Evolutionary conservation across 2,888 invertebrate species (phyloP).

Genomic region (Sarcophaga carnaria): DNA sequence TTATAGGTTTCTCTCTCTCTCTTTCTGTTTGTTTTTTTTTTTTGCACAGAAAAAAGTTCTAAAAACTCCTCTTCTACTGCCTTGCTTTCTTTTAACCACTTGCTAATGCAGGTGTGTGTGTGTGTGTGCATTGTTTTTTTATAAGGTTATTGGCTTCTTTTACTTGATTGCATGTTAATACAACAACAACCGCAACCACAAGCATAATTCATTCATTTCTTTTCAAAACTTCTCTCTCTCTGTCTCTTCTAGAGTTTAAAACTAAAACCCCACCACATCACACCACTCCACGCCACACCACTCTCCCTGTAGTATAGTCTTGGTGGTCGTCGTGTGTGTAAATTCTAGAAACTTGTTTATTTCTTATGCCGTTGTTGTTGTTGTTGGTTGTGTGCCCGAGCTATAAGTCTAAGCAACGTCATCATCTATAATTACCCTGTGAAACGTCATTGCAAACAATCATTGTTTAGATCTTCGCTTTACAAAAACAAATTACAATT

Average conservation of each 20-base stretch:
- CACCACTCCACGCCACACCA: no score
- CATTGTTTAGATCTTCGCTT: no score
- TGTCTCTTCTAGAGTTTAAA: no score
- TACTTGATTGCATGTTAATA: constrained; percentile 63
- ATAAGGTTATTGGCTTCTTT: constrained; percentile 69
- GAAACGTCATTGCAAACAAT: no score
- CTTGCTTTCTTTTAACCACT: background rate
- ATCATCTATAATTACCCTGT: constrained; percentile 43
- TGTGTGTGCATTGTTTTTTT: constrained; percentile 58
- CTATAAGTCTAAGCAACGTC: constrained; percentile 24
- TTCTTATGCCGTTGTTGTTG: background rate
- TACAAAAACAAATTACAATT: no score
- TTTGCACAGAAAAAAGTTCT: constrained; percentile 43
- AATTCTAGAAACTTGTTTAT: constrained; percentile 52
- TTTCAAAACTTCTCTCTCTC: no score
- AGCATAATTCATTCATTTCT: no score
- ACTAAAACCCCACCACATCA: no score
- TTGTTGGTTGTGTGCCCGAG: no score
- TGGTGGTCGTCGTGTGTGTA: background rate
- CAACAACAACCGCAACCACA: background rate
- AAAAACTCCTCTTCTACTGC: constrained; percentile 53
- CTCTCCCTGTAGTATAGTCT: no score
- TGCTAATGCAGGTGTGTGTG: background rate
- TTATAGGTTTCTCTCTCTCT: constrained; percentile 39
- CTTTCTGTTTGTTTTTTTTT: constrained; percentile 12